These are phyloP conservation scores for Oxytorus armatus DNA, from an alignment of 2,888 invertebrate species.

Conservation along the genomic window DNA sequence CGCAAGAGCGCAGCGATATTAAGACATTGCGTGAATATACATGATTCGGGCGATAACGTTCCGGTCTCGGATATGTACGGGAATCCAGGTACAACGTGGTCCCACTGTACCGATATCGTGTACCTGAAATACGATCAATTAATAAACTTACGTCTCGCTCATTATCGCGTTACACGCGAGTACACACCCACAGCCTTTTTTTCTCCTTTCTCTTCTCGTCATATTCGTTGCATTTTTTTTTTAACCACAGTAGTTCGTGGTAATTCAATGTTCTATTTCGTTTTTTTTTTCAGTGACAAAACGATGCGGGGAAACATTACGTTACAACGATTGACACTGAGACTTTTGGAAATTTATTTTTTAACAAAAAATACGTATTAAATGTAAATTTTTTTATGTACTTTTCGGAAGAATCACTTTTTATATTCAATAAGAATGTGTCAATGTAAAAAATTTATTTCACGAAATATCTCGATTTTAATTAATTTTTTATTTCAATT, in stretches of 20 bases:
- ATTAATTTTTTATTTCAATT: too few species aligned
- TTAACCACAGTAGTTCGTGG: conserved; percentile 23
- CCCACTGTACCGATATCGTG: conserved; percentile 84
- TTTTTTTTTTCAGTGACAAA: neutral
- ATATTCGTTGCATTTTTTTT: conserved; percentile 36
- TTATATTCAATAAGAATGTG: neutral
- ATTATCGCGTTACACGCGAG: conserved; percentile 48
- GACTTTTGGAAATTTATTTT: too few species aligned
- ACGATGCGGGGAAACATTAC: too few species aligned
- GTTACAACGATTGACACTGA: too few species aligned
- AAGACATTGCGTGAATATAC: conserved; percentile 87
- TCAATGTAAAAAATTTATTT: neutral
- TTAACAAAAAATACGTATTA: too few species aligned
- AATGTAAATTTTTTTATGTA: too few species aligned
- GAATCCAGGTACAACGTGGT: conserved; percentile 85
- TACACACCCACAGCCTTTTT: neutral
- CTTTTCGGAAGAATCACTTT: neutral
- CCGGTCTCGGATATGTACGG: conserved; percentile 88
- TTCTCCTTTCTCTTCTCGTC: too few species aligned
- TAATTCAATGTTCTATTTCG: conserved; percentile 24
- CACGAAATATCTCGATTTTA: too few species aligned
- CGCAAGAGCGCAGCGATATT: conserved; percentile 86
- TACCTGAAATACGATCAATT: conserved; percentile 82
- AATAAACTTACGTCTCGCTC: conserved; percentile 73
- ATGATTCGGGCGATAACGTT: conserved; percentile 87